Percentiles rank a stretch among this genome's conserved stretches.
These are phyloP conservation scores for Antrozous pallidus DNA, from an alignment of 2,797 vertebrate species.

Conservation along the genomic window DNA sequence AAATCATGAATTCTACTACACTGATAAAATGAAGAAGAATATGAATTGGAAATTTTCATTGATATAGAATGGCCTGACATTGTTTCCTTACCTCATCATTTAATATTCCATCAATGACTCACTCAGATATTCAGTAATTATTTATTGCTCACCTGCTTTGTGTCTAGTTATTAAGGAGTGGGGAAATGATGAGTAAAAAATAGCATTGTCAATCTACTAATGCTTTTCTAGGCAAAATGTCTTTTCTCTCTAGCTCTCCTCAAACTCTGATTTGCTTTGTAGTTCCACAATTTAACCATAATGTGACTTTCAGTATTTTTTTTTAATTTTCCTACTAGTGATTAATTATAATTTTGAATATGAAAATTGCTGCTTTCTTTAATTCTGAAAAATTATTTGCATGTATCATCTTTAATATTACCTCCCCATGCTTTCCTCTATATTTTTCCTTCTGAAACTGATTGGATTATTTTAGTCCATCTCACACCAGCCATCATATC, in stretches of 20 bases:
- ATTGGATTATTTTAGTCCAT: not conserved
- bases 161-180: not conserved
- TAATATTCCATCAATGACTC: not conserved
- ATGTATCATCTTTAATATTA: not conserved
- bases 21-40: constrained; percentile 18
- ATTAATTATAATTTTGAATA: not conserved
- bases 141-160: not conserved
- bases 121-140: not conserved
- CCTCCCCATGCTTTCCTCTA: not conserved
- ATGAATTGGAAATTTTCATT: not conserved
- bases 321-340: not conserved
- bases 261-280: not conserved
- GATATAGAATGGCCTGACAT: not conserved
- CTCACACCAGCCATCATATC: not conserved
- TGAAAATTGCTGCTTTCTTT: not conserved
- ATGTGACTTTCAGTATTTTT: not conserved
- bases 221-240: not conserved
- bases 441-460: not conserved
- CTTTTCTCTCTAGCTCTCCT: not conserved
- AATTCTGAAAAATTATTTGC: not conserved
- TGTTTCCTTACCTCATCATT: not conserved
- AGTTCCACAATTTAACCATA: not conserved
- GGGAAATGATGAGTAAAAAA: not conserved
- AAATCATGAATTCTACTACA: not conserved
- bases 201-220: not conserved